A percentile compares a stretch with the other conserved stretches of the same genome.
These are phyloP conservation scores for Hylomyscus alleni DNA, from an alignment of 2,797 vertebrate genomes.

Conservation along the genomic window DNA sequence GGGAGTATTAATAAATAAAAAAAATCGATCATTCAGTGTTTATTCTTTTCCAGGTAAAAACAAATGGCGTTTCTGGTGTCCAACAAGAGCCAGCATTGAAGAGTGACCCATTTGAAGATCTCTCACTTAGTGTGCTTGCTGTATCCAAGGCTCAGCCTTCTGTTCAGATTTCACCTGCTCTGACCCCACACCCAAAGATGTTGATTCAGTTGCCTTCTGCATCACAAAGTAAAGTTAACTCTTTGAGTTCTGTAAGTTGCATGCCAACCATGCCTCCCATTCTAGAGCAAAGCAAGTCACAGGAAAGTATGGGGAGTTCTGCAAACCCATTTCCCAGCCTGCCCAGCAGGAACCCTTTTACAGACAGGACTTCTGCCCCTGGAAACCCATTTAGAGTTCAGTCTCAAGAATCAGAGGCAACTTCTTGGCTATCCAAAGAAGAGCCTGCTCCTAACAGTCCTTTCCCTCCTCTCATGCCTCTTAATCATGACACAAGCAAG, in stretches of 20 bases:
- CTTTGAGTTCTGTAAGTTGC: slow-evolving; percentile 85
- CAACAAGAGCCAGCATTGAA: slow-evolving; percentile 92
- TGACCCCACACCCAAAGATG: slow-evolving; percentile 88
- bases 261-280: slow-evolving; percentile 90
- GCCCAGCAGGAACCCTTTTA: slow-evolving; percentile 92
- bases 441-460: slow-evolving; percentile 69
- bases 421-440: slow-evolving; percentile 71
- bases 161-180: slow-evolving; percentile 83
- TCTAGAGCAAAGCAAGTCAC: slow-evolving; percentile 91
- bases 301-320: slow-evolving; percentile 90
- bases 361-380: slow-evolving; percentile 83
- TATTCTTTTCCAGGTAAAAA: slow-evolving; percentile 88
- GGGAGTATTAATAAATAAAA: background rate
- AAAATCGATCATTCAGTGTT: slow-evolving; percentile 51
- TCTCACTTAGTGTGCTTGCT: slow-evolving; percentile 91
- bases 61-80: slow-evolving; percentile 89
- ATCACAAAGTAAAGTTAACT: slow-evolving; percentile 84
- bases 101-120: slow-evolving; percentile 92
- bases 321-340: slow-evolving; percentile 88
- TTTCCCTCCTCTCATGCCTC: slow-evolving; percentile 85
- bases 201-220: slow-evolving; percentile 88
- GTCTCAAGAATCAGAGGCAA: slow-evolving; percentile 86
- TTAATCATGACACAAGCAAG: slow-evolving; percentile 78
- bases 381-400: slow-evolving; percentile 89
- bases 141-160: slow-evolving; percentile 90